Base-by-base conservation (phyloP, 2,113 vertebrate genomes). In the Peromyscus leucopus region DNA sequence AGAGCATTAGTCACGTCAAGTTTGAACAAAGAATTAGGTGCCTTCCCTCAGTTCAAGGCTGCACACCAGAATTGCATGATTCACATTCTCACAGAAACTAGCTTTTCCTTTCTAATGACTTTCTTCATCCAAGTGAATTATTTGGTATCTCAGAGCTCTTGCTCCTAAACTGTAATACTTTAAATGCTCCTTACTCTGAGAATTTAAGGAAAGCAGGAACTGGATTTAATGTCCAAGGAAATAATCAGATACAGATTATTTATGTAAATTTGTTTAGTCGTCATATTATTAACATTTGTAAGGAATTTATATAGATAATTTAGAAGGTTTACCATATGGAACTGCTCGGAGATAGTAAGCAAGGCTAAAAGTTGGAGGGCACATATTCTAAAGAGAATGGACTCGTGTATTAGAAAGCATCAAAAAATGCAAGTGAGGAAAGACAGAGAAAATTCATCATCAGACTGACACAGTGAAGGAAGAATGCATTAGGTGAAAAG, bases 81-180 rank as follows among this genome's bases (percentile, higher is more conserved):
- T 92, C 95, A 96, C 28, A 46, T 11, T 92, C 42, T 67, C 75
- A 48, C 46, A 61, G 94, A 92, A 89, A 92, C 24, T 42, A 10
- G 24, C 93, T 96, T 95, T 84, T 94, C 7, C n/a, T 96, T 88
- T 88, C 63, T 94, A 61, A 71, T 69, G 80, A 57, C 17, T 87
- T 96, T 63, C 51, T 12, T 95, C 55, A 90, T 93, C n/a, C 74
- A 83, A 82, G 84, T 69, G 65, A 97, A 10, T 92, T 92, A 51
- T 51, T 46, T 96, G 59, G 95, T 86, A 82, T 72, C 51, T n/a
- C 84, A 57, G 7, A 69, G 28, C 1, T 94, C 51, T 67, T 78
- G 10, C 4, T 7, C 82, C 17, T 82, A 67, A 95, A 87, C 51
- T 36, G 76, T 48, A 91, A 90, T 15, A 75, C 5, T 89, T 86